These are phyloP conservation scores for Solen grandis DNA, from an alignment of 1,140 invertebrate species.

Conservation along the genomic window DNA sequence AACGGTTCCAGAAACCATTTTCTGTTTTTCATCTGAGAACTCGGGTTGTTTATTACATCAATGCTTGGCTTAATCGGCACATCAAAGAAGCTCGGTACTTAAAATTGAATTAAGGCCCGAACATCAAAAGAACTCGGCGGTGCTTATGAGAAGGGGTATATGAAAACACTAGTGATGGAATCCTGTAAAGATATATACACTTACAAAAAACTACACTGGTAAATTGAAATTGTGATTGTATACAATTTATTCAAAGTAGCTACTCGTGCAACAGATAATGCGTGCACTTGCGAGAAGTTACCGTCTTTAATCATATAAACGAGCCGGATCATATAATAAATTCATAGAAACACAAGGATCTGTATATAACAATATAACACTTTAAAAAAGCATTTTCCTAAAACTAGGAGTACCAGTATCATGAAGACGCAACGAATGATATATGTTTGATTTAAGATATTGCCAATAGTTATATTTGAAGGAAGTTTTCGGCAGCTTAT, in stretches of 20 bases:
- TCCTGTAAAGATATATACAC: constrained; percentile 34
- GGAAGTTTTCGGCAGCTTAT: too few relatives aligned
- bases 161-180: neutral
- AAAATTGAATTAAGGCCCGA: constrained; percentile 32
- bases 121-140: constrained; percentile 42
- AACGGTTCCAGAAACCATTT: constrained; percentile 38
- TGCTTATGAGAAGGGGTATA: constrained; percentile 5
- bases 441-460: too few relatives aligned
- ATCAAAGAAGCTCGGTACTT: constrained; percentile 41
- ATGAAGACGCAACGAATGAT: too few relatives aligned
- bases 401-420: too few relatives aligned
- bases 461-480: too few relatives aligned
- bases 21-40: constrained; percentile 41
- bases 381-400: too few relatives aligned
- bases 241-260: constrained; percentile 14
- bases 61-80: constrained; percentile 45
- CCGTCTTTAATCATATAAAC: too few relatives aligned
- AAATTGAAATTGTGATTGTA: constrained; percentile 45
- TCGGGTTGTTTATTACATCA: constrained; percentile 56
- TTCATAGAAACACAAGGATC: too few relatives aligned
- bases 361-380: too few relatives aligned
- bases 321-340: too few relatives aligned
- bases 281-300: too few relatives aligned
- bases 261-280: neutral
- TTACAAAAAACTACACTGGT: constrained; percentile 12